Evolutionary conservation across 2,888 invertebrate species (phyloP).

Genomic region (Deilephila porcellus): DNA sequence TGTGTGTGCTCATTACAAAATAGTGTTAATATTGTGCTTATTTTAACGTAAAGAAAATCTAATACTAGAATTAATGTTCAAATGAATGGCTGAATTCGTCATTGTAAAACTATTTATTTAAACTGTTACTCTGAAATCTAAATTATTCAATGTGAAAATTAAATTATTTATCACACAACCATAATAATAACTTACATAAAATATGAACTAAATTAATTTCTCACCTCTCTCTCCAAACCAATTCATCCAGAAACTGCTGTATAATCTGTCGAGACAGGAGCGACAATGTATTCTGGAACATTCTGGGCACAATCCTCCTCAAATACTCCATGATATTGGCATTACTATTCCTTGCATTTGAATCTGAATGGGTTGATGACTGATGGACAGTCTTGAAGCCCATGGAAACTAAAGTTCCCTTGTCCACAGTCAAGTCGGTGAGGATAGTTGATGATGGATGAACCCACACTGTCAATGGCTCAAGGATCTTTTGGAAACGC

Average conservation of each 20-base stretch:
- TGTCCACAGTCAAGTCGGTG: constrained; percentile 94
- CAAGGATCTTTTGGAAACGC: constrained; percentile 92
- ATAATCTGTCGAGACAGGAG: constrained; percentile 93
- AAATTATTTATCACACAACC: too few relatives aligned
- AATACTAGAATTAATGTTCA: too few relatives aligned
- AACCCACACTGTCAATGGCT: constrained; percentile 92
- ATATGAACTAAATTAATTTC: constrained; percentile 32
- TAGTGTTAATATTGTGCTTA: too few relatives aligned
- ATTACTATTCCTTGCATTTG: constrained; percentile 85
- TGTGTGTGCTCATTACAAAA: background rate
- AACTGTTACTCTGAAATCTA: too few relatives aligned
- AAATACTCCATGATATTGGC: constrained; percentile 94
- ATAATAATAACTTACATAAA: background rate
- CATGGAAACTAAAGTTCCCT: constrained; percentile 89
- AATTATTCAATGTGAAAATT: too few relatives aligned
- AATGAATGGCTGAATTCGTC: too few relatives aligned
- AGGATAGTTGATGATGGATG: constrained; percentile 90
- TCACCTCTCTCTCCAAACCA: constrained; percentile 92
- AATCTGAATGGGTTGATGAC: constrained; percentile 78
- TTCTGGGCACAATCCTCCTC: constrained; percentile 92
- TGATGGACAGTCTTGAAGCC: constrained; percentile 92
- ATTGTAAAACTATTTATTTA: too few relatives aligned
- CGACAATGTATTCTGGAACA: constrained; percentile 95
- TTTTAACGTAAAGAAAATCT: too few relatives aligned
- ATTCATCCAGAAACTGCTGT: constrained; percentile 95